phyloP scores from a whole-genome alignment of 2,888 invertebrate species.

The Syrphus vitripennis region DNA sequence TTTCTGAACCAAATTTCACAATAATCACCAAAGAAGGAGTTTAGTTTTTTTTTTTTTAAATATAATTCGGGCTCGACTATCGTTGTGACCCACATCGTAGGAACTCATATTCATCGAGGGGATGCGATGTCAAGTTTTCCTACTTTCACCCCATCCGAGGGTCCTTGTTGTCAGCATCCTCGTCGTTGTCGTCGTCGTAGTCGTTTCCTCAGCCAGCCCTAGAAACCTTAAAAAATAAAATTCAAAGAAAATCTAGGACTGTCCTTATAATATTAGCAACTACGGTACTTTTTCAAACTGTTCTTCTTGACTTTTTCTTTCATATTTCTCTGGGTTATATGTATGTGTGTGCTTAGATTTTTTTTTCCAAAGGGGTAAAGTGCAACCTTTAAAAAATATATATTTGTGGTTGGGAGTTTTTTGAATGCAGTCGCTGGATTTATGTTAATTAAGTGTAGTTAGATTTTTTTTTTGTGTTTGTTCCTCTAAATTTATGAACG shows the following conservation, averaged over 20 bases:
- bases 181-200: background rate
- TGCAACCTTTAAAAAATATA: constrained; percentile 40
- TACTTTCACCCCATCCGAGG: background rate
- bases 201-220: constrained; percentile 21
- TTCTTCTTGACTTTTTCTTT: background rate
- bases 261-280: constrained; percentile 15
- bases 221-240: constrained; percentile 52
- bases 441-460: constrained; percentile 69
- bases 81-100: constrained; percentile 55
- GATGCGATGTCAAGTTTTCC: constrained; percentile 54
- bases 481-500: constrained; percentile 27
- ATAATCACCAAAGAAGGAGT: constrained; percentile 53
- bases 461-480: constrained; percentile 31
- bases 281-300: constrained; percentile 4
- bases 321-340: background rate
- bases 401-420: constrained; percentile 42
- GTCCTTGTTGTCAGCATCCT: background rate
- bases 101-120: constrained; percentile 44
- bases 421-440: constrained; percentile 64
- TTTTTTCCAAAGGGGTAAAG: background rate
- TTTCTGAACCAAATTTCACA: constrained; percentile 60
- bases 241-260: constrained; percentile 60
- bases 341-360: background rate
- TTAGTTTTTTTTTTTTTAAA: background rate
- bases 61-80: background rate